Percentiles rank a stretch among this genome's conserved stretches.
phyloP scores from a whole-genome alignment of 2,113 vertebrate species.

The Leucosticte australis region DNA sequence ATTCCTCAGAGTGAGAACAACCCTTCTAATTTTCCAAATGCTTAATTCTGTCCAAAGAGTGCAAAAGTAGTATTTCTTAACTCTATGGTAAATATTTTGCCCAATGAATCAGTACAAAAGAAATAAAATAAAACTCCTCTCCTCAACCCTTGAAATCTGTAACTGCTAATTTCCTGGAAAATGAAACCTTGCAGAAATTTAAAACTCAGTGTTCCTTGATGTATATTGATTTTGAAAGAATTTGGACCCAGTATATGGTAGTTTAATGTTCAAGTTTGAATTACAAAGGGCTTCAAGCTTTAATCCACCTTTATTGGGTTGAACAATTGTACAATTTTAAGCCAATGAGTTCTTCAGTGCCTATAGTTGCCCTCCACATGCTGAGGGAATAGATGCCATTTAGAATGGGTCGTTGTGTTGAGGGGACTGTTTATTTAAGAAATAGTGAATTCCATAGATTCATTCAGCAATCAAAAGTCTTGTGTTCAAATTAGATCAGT shows the following conservation, averaged over 20 bases:
- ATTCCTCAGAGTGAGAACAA: neutral
- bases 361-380: neutral
- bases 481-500: neutral
- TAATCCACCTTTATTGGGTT: conserved; percentile 44
- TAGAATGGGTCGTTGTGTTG: neutral
- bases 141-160: neutral
- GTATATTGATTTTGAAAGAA: neutral
- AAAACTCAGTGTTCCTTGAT: neutral
- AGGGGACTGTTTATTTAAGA: neutral
- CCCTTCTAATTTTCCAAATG: neutral
- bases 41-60: conserved; percentile 9
- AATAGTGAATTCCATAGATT: neutral
- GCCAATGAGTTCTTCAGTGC: conserved; percentile 52
- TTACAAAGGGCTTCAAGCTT: conserved; percentile 59
- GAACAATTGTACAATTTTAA: conserved; percentile 22
- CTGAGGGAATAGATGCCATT: neutral
- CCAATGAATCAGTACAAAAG: neutral
- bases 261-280: neutral
- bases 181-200: neutral
- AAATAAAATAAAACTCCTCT: neutral
- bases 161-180: neutral
- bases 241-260: neutral
- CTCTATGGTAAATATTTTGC: neutral
- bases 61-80: neutral
- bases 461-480: neutral